Percentiles rank a stretch among this genome's conserved stretches.
These are phyloP conservation scores for Apeira syringaria DNA, from an alignment of 2,888 invertebrate genomes.

Conservation along the genomic window DNA sequence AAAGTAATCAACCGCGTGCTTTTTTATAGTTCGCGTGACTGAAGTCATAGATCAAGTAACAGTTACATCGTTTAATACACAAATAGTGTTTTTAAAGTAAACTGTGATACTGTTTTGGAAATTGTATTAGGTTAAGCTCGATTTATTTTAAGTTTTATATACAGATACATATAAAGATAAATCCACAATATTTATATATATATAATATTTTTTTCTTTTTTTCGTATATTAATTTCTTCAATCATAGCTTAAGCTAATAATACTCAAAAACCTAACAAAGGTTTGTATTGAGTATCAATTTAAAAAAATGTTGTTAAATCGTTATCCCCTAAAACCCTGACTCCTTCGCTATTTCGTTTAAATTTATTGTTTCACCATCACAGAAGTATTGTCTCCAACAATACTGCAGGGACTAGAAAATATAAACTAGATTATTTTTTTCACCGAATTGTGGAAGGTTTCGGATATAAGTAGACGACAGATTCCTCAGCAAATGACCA, in stretches of 20 bases:
- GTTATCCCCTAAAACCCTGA: background rate
- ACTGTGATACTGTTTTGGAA: background rate
- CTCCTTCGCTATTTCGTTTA: conserved; percentile 13
- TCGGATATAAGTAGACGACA: background rate
- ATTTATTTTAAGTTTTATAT: no score
- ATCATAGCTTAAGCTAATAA: no score
- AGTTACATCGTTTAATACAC: background rate
- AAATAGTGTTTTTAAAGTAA: conserved; percentile 3
- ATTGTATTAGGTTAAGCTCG: conserved; percentile 4
- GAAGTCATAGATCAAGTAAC: background rate
- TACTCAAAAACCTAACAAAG: no score
- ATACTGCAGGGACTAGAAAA: conserved; percentile 10
- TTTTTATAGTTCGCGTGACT: conserved; percentile 12
- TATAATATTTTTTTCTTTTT: no score
- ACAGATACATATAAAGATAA: no score
- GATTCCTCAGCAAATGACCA: background rate
- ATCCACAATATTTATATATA: no score
- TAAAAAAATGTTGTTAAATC: no score
- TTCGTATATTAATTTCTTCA: no score
- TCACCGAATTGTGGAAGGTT: background rate
- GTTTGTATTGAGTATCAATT: no score
- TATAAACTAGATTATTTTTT: conserved; percentile 11
- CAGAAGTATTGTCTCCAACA: conserved; percentile 13
- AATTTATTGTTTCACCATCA: conserved; percentile 18
- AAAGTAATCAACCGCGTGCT: conserved; percentile 1